These are phyloP conservation scores for Perca flavescens DNA, from an alignment of 2,113 vertebrate genomes.

Conservation along the genomic window DNA sequence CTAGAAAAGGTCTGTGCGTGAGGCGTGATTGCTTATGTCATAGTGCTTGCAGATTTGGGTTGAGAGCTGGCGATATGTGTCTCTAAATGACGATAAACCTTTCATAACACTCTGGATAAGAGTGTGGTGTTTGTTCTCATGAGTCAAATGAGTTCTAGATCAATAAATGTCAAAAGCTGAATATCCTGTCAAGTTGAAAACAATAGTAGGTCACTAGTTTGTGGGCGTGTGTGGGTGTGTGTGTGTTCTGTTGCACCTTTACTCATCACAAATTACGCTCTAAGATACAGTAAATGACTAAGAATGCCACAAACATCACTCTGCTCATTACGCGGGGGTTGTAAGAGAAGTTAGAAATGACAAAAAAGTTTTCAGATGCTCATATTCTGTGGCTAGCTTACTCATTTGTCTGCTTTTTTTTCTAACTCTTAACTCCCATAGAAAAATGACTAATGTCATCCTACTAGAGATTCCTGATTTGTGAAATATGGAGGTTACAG, in stretches of 20 bases:
- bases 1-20: background rate
- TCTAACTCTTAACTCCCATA: conserved; percentile 10
- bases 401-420: conserved; percentile 9
- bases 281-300: conserved; percentile 69
- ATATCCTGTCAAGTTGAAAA: conserved; percentile 62
- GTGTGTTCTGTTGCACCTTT: conserved; percentile 60
- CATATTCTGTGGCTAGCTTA: conserved; percentile 38
- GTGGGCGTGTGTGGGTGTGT: conserved; percentile 31
- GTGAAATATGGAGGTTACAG: conserved; percentile 21
- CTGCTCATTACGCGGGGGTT: conserved; percentile 44
- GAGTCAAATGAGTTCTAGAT: conserved; percentile 47
- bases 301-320: conserved; percentile 47
- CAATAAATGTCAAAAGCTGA: conserved; percentile 60
- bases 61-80: conserved; percentile 3
- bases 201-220: conserved; percentile 63
- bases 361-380: conserved; percentile 37
- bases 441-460: conserved; percentile 40
- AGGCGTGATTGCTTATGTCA: background rate
- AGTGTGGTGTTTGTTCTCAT: conserved; percentile 15
- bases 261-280: conserved; percentile 47
- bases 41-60: background rate
- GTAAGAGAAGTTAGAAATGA: conserved; percentile 44
- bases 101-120: background rate
- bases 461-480: background rate
- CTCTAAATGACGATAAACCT: conserved; percentile 23